phyloP scores from a whole-genome alignment of 1,140 invertebrate genomes.

The Neodiprion lecontei region DNA sequence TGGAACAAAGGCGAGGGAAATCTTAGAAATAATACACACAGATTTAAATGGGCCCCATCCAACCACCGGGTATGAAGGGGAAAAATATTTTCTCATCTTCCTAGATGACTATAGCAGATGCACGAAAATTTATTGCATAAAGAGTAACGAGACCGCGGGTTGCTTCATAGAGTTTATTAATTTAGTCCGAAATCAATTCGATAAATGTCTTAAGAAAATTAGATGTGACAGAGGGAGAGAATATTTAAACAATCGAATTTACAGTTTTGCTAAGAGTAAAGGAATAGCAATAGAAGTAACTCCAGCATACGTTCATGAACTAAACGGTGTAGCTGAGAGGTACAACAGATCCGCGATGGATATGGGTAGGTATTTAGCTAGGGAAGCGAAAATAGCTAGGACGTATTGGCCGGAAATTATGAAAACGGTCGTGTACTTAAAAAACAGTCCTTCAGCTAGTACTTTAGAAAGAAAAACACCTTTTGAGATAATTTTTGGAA shows the following conservation, averaged over 20 bases:
- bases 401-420: slow-evolving; percentile 42
- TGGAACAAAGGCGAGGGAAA: slow-evolving; percentile 38
- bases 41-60: slow-evolving; percentile 48
- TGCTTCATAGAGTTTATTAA: slow-evolving; percentile 35
- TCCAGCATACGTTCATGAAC: slow-evolving; percentile 49
- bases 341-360: slow-evolving; percentile 43
- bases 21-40: slow-evolving; percentile 47
- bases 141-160: slow-evolving; percentile 42
- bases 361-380: slow-evolving; percentile 27
- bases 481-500: slow-evolving; percentile 45
- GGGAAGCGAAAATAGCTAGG: slow-evolving; percentile 32
- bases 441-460: slow-evolving; percentile 42
- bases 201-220: slow-evolving; percentile 41
- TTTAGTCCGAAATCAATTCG: slow-evolving; percentile 30
- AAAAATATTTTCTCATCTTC: slow-evolving; percentile 34
- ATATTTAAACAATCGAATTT: slow-evolving; percentile 41
- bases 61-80: slow-evolving; percentile 42
- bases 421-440: slow-evolving; percentile 31
- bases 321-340: slow-evolving; percentile 50
- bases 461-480: slow-evolving; percentile 45
- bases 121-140: slow-evolving; percentile 43
- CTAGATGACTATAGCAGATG: slow-evolving; percentile 50
- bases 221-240: slow-evolving; percentile 52
- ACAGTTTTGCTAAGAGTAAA: slow-evolving; percentile 28
- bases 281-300: slow-evolving; percentile 44